Percentiles rank a stretch among this genome's conserved stretches.
Evolutionary conservation across 2,888 invertebrate species (phyloP).

Genomic region (Drosophila suboccidentalis): DNA sequence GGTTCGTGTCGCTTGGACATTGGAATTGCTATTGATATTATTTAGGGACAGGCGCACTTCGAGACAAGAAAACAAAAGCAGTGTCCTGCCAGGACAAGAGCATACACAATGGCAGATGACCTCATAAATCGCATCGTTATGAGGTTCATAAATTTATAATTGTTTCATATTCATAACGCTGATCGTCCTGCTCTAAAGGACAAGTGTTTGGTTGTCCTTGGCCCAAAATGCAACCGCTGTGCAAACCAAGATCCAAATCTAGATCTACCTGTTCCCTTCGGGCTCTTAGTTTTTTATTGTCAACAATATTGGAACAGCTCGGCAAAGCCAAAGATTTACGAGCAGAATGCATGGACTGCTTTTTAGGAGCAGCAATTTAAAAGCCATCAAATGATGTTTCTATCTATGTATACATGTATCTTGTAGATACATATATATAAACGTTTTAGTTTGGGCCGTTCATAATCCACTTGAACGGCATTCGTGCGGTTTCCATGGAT

Average conservation of each 20-base stretch:
- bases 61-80: conserved; percentile 27
- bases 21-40: conserved; percentile 9
- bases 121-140: conserved; percentile 77
- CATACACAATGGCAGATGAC: conserved; percentile 60
- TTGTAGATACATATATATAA: neutral
- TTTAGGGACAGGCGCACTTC: conserved; percentile 14
- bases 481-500: conserved; percentile 44
- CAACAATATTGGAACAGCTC: conserved; percentile 57
- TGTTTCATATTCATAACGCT: conserved; percentile 74
- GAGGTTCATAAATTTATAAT: conserved; percentile 77
- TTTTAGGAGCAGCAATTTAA: conserved; percentile 71
- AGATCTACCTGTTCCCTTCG: conserved; percentile 36
- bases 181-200: conserved; percentile 32
- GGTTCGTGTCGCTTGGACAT: conserved; percentile 21
- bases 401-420: conserved; percentile 17
- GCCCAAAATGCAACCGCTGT: conserved; percentile 40
- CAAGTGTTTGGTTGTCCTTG: conserved; percentile 65
- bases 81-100: conserved; percentile 39
- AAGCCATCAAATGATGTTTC: conserved; percentile 63
- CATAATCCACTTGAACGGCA: conserved; percentile 54
- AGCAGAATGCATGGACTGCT: conserved; percentile 17
- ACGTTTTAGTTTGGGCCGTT: conserved; percentile 10
- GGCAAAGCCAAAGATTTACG: conserved; percentile 58
- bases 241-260: conserved; percentile 15
- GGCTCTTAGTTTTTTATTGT: conserved; percentile 44